Base-by-base conservation (phyloP, 1,140 invertebrate species). In the Ostrea denselamellosa region DNA sequence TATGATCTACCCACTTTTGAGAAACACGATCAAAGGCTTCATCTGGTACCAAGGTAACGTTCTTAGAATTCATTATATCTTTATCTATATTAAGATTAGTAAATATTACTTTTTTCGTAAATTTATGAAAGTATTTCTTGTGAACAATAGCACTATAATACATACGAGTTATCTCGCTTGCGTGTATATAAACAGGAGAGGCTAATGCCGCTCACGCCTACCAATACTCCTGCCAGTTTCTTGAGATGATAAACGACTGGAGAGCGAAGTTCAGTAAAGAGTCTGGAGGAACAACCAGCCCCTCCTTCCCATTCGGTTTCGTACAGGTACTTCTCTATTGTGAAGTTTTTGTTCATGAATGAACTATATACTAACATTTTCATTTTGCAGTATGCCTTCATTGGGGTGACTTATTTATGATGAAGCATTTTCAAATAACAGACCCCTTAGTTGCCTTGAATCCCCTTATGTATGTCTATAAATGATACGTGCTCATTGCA, bases 21-120 rank as follows among this genome's bases (percentile, higher is more conserved):
- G 88, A 34, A 91, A 91, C 81, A 86, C 90, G 3, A 93, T 93
- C 12, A 91, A 92, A 85, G 93, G 91, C 65, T 90, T 83, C 51
- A 87, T 93, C 10, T 93, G 93, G 93, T 93, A 93, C 88, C 93
- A 93, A 92, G 92, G 92, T 92, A 91, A 83, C 17, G 17, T 7
- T 8, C 5, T 81, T 22, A 44, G 25, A 81, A 2, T 65, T 25
- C 14, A 10, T 65, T 65, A 3, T 65, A 2, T 19, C 58, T 7
- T 17, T 65, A 22, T 44, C 2, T 44, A 44, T 44, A 44, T 44
- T 44, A 44, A 44, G 5, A 2, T 44, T 44, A 44, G 34, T 44
- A 44, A 44, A 44, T 44, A 44, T 44, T 44, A 44, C 34, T 44
- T 44, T 44, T 44, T 2, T 44, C 34, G 5, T 44, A n/a, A n/a